phyloP scores from a whole-genome alignment of 2,113 vertebrate species.

The Chaetops frenatus region DNA sequence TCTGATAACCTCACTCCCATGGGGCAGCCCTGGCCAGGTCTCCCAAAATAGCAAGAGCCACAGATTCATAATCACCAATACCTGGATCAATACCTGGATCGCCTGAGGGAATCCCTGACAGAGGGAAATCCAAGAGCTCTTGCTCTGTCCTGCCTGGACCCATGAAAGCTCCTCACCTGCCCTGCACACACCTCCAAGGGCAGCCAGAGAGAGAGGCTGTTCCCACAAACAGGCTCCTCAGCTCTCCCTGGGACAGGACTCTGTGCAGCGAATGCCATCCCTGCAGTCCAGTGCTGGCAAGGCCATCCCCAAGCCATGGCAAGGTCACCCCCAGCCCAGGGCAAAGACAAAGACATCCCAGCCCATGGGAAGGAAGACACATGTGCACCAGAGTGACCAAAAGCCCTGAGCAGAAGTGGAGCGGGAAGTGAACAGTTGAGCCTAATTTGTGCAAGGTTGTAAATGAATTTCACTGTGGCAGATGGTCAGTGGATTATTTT shows the following conservation, averaged over 20 bases:
- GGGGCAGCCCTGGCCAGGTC: neutral
- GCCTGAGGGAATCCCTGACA: neutral
- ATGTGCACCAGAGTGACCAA: neutral
- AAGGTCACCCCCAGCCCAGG: neutral
- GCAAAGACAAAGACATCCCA: neutral
- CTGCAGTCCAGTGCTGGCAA: neutral
- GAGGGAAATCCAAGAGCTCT: neutral
- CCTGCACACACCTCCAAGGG: neutral
- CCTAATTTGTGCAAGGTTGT: neutral
- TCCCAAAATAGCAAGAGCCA: neutral
- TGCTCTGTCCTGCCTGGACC: neutral
- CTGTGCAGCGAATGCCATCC: neutral
- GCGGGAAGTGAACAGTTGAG: neutral
- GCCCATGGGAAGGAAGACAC: neutral
- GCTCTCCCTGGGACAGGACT: neutral
- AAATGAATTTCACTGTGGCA: slow-evolving; percentile 11
- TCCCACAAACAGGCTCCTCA: neutral
- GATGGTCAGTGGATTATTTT: slow-evolving; percentile 54
- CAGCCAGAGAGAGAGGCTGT: neutral
- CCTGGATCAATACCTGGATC: neutral
- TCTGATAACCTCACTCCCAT: neutral
- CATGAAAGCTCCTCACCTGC: neutral
- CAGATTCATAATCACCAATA: neutral
- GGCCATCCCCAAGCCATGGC: neutral
- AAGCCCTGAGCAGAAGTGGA: neutral